Base-by-base conservation (phyloP, 2,888 invertebrate species). In the Hetaerina titia region DNA sequence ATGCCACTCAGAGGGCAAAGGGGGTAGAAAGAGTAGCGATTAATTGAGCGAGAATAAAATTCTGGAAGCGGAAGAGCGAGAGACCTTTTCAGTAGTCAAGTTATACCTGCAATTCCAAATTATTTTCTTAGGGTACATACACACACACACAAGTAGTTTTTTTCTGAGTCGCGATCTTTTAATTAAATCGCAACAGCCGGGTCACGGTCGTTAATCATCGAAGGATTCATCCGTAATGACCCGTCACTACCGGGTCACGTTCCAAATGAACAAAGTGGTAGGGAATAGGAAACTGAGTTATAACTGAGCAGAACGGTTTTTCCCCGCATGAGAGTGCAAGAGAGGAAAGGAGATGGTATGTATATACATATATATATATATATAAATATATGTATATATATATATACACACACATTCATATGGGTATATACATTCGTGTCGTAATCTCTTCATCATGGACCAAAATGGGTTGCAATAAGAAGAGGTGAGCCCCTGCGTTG, bases 191-290 rank as follows among this genome's bases (percentile, higher is more conserved):
- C 69, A 22, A 74, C 31, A 92, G 92, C 56, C 22, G 92, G 92
- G 92, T 92, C 92, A 92, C n/a, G 92, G 92, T 7, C 92, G 92
- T 92, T 92, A 69, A 69, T 92, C 92, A 92, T 74, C 45, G 90
- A 64, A 31, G 90, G 90, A 90, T 90, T 64, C 90, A 90, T 90
- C 64, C 64, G 89, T 89, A 89, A 89, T 89, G 58, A 89, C 57
- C 89, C 57, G 90, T 63, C 90, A 90, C 31, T 31, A 64, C 92
- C 92, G 69, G 69, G 69, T 74, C 69, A 92, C 74, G 92, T 56
- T 90, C 90, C 90, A 45, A 45, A 92, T 92, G 92, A 90, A 90
- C 45, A 45, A 90, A 90, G 64, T 64, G 90, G 90, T 19, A 19
- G 45, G 64, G 69, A 63, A 90, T 58, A n/a, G 90, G 81, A 81